Conservation (phyloP, 2,888 invertebrate genomes). For the Nomada hirtipes region DNA sequence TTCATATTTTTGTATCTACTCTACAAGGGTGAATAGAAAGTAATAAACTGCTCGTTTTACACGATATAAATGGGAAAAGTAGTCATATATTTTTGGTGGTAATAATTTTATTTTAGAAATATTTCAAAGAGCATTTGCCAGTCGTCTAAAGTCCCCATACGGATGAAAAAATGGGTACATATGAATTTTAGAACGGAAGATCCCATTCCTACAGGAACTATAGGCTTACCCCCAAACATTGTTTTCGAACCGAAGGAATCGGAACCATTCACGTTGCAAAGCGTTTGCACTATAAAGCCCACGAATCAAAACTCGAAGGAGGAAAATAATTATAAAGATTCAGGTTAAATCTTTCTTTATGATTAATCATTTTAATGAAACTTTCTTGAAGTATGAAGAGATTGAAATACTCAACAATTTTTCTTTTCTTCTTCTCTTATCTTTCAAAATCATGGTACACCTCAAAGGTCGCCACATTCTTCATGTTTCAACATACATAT, state of each 20-base stretch:
- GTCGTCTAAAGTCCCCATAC: constrained; percentile 48
- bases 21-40: no score
- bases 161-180: constrained; percentile 53
- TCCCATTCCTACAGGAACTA: constrained; percentile 57
- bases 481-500: no score
- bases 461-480: no score
- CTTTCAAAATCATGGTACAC: no score
- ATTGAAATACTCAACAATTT: no score
- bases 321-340: constrained; percentile 42
- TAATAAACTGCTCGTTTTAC: no score
- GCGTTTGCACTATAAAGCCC: constrained; percentile 60
- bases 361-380: neutral
- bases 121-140: constrained; percentile 53
- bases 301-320: constrained; percentile 50
- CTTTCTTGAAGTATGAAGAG: neutral
- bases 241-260: constrained; percentile 77
- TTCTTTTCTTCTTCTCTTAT: no score
- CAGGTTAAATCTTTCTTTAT: constrained; percentile 15
- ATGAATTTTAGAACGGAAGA: constrained; percentile 43
- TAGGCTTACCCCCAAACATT: constrained; percentile 74
- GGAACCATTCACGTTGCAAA: constrained; percentile 76
- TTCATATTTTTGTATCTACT: no score
- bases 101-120: constrained; percentile 17
- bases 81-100: neutral
- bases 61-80: no score